These are phyloP conservation scores for Formica aserva DNA, from an alignment of 2,888 invertebrate species.

Conservation along the genomic window DNA sequence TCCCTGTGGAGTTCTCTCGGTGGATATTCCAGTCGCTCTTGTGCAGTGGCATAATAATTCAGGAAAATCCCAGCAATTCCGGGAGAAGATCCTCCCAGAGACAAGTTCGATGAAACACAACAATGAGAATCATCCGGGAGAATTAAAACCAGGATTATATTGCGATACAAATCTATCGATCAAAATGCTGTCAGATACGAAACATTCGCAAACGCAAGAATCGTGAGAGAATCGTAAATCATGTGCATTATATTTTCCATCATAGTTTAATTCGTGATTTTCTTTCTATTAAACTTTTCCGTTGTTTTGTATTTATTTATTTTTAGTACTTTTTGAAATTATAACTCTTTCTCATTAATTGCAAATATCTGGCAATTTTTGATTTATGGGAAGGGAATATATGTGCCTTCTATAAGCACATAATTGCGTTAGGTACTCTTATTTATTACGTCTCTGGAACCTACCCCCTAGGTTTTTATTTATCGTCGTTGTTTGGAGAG, in stretches of 20 bases:
- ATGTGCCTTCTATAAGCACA: constrained; percentile 65
- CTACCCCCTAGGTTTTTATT: constrained; percentile 72
- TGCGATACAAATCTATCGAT: constrained; percentile 61
- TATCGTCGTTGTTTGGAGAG: constrained; percentile 72
- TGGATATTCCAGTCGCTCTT: constrained; percentile 46
- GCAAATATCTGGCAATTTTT: neutral
- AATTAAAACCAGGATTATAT: constrained; percentile 75
- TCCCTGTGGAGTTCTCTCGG: constrained; percentile 55
- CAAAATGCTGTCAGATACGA: constrained; percentile 64
- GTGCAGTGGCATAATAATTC: constrained; percentile 65
- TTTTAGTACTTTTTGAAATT: neutral
- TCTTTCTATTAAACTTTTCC: neutral
- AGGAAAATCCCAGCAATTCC: constrained; percentile 68
- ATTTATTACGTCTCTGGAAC: constrained; percentile 76
- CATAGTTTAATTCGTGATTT: neutral
- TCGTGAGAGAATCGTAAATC: constrained; percentile 58
- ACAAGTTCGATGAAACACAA: constrained; percentile 74
- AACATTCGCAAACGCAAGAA: constrained; percentile 60
- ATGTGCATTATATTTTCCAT: constrained; percentile 20
- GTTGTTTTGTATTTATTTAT: neutral
- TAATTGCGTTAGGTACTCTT: constrained; percentile 78
- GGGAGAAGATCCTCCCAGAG: constrained; percentile 58
- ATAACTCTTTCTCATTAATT: neutral
- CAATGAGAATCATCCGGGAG: constrained; percentile 71
- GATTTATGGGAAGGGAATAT: constrained; percentile 58